Conservation (phyloP, 2,113 vertebrate genomes). For the Chelonoidis abingdonii region DNA sequence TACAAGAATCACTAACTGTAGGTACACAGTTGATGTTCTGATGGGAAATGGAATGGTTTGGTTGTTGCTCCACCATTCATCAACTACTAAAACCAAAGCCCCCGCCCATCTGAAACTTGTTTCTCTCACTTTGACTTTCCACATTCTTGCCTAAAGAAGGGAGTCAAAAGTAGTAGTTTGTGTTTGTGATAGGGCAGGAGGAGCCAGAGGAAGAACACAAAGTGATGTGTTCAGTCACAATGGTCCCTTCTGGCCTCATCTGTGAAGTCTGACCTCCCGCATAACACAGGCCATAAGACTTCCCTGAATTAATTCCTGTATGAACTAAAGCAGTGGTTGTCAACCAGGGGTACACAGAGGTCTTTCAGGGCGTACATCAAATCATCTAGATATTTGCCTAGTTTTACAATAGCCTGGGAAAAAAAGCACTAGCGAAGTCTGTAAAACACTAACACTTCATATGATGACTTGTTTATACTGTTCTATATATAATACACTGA, state of each 20-base stretch:
- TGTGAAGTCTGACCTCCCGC: not conserved
- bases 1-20: not conserved
- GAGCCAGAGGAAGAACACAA: not conserved
- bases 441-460: too few species aligned
- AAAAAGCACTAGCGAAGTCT: too few species aligned
- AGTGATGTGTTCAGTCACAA: not conserved
- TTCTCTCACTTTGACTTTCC: not conserved
- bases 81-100: not conserved
- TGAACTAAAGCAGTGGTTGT: too few species aligned
- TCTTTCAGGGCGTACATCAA: too few species aligned
- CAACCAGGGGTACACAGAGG: too few species aligned
- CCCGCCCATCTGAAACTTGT: not conserved
- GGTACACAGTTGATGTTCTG: not conserved
- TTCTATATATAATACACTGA: too few species aligned
- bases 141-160: not conserved
- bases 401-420: too few species aligned
- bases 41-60: not conserved
- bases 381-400: too few species aligned
- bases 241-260: not conserved
- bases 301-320: too few species aligned
- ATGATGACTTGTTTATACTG: too few species aligned
- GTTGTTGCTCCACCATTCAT: not conserved
- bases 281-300: too few species aligned
- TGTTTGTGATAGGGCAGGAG: not conserved
- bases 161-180: not conserved